These are phyloP conservation scores for Psylliodes chrysocephalus DNA, from an alignment of 2,888 invertebrate species.

Conservation along the genomic window DNA sequence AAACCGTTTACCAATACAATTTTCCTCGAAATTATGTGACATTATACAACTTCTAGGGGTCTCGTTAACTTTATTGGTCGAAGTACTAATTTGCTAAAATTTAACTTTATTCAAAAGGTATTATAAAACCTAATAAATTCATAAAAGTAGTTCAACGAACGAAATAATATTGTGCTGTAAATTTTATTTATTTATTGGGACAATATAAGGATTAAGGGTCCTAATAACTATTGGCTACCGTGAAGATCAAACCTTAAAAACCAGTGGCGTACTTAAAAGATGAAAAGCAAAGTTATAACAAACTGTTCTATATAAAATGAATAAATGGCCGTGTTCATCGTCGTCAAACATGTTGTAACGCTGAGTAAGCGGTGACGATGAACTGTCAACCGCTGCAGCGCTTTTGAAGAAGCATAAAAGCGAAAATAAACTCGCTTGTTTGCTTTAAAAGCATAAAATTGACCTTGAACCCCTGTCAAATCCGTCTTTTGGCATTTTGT, in stretches of 20 bases:
- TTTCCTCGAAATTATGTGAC: constrained; percentile 13
- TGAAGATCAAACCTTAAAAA: constrained; percentile 30
- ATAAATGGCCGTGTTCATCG: too few species aligned
- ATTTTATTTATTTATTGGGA: constrained; percentile 45
- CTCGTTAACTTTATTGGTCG: constrained; percentile 18
- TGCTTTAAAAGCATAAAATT: too few species aligned
- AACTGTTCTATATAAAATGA: too few species aligned
- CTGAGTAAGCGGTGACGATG: too few species aligned
- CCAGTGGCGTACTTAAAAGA: constrained; percentile 31
- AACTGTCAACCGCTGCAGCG: too few species aligned
- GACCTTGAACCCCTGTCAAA: too few species aligned
- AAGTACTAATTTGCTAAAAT: constrained; percentile 36
- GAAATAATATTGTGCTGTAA: constrained; percentile 36
- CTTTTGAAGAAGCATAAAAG: too few species aligned
- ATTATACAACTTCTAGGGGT: constrained; percentile 5
- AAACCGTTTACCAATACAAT: constrained; percentile 4
- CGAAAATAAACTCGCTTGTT: too few species aligned
- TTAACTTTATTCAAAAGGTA: constrained; percentile 26
- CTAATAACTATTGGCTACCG: constrained; percentile 43
- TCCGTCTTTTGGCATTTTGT: too few species aligned
- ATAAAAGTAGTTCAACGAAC: constrained; percentile 47
- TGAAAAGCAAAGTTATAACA: too few species aligned
- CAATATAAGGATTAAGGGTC: constrained; percentile 40
- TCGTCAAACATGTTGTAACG: too few species aligned
- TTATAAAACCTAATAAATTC: constrained; percentile 40